Conservation (phyloP, 2,797 vertebrate genomes). For the Pseudochromis fuscus region DNA sequence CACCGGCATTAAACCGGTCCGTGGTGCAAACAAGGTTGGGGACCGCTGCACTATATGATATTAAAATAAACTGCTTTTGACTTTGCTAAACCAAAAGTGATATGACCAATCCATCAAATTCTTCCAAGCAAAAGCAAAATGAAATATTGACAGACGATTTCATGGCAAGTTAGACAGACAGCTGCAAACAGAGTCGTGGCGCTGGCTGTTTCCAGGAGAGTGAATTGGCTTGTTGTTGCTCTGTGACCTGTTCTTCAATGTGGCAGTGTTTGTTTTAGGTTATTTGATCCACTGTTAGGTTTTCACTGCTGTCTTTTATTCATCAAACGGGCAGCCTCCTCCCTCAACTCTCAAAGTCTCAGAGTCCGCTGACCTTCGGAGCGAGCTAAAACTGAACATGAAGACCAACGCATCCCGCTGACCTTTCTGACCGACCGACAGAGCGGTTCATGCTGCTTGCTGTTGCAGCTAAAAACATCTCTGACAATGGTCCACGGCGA, state of each 20-base stretch:
- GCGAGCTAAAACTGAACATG: constrained; percentile 50
- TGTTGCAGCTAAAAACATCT: constrained; percentile 35
- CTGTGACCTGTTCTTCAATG: constrained; percentile 32
- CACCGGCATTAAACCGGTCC: too few relatives aligned
- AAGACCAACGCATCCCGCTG: constrained; percentile 38
- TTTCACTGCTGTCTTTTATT: constrained; percentile 19
- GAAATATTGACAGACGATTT: constrained; percentile 64
- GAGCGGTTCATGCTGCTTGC: constrained; percentile 34
- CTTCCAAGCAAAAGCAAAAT: constrained; percentile 35
- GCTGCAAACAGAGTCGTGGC: constrained; percentile 25
- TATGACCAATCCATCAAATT: constrained; percentile 23
- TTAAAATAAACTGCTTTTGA: not conserved
- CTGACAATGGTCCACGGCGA: constrained; percentile 32
- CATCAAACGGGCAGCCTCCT: constrained; percentile 14
- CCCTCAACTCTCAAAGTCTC: not conserved
- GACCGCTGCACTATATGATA: not conserved
- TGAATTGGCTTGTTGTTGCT: constrained; percentile 26
- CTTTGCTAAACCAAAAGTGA: constrained; percentile 16
- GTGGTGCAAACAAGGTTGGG: not conserved
- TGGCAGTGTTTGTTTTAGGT: constrained; percentile 35
- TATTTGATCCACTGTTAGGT: constrained; percentile 32
- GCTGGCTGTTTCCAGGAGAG: constrained; percentile 41
- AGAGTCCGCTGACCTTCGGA: constrained; percentile 59
- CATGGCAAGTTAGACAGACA: constrained; percentile 48
- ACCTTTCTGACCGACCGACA: constrained; percentile 52